Evolutionary conservation across 2,888 invertebrate species (phyloP), one percentile per base, ranked within the genome.

Genomic region (Drosophila melanosoma): DNA sequence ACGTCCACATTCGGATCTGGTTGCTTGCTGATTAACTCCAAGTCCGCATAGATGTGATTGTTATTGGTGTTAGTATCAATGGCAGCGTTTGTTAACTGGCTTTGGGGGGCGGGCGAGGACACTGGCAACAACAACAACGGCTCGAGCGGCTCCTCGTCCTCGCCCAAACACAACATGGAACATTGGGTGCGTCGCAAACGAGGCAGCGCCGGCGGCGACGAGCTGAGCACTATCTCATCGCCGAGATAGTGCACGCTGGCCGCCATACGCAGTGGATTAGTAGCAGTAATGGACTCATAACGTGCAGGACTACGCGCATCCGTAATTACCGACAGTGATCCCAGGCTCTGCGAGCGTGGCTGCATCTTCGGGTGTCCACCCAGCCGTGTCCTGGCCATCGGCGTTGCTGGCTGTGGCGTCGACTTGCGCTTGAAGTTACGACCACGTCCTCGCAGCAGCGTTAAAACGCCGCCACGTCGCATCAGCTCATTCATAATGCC

Each of bases 281-380:
- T 91, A 38, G 56, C 56, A 56, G 26, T 5, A 90, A 92, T 90
- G 80, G 91, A 81, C 84, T 92, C 91, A 81, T 91, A 92, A 71
- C 87, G 87, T 82, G 87, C 90, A 82, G 90, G 83, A 80, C 91
- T 91, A 65, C 71, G 72, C 57, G 70, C 61, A 64, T 70, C 66
- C 67, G 85, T 92, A 93, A 91, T 93, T 93, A 93, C 93, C 93
- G 93, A 92, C 74, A 93, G 79, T 56, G 93, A 93, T 85, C 93
- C 93, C 40, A 93, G 84, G 70, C 93, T 93, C 66, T 91, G 91
- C 0, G 93, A 93, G 32, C 93, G 89, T 3, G 91, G 89, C 69
- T 93, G 92, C 81, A 92, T 70, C 76, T 92, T 91, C 32, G 79
- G 72, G 56, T 86, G 80, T 66, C 90, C 83, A 61, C 83, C 88